phyloP scores from a whole-genome alignment of 2,888 invertebrate genomes.

The Erebia ligea region DNA sequence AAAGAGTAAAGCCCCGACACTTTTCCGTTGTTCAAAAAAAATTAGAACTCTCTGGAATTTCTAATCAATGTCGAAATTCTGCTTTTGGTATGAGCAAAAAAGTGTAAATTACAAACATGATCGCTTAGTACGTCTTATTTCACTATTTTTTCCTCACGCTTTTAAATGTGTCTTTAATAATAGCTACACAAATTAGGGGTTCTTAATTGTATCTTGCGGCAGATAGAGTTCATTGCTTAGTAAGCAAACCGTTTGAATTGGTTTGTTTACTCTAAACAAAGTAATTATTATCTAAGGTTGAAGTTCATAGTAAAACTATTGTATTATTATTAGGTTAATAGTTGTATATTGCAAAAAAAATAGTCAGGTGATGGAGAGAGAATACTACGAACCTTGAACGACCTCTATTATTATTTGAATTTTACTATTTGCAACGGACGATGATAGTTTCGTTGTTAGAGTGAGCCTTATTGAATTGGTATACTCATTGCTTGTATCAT shows the following conservation, averaged over 20 bases:
- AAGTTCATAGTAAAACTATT: conserved; percentile 27
- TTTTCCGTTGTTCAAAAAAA: too few relatives aligned
- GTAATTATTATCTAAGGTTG: conserved; percentile 34
- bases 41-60: too few relatives aligned
- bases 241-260: conserved; percentile 18
- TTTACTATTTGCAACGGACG: too few relatives aligned
- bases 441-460: too few relatives aligned
- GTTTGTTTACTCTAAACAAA: conserved; percentile 28
- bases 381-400: too few relatives aligned
- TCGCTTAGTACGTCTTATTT: too few relatives aligned
- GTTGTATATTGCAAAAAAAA: neutral
- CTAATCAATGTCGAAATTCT: too few relatives aligned
- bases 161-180: neutral
- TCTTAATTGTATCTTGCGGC: neutral
- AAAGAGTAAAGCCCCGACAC: too few relatives aligned
- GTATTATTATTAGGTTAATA: neutral
- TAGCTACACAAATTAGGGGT: neutral
- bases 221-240: conserved; percentile 13
- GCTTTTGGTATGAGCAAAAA: neutral
- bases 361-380: too few relatives aligned
- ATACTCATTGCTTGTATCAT: too few relatives aligned
- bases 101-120: neutral
- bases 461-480: too few relatives aligned
- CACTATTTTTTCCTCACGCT: neutral
- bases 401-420: too few relatives aligned